phyloP scores from a whole-genome alignment of 2,888 invertebrate species.

The Plutella xylostella region DNA sequence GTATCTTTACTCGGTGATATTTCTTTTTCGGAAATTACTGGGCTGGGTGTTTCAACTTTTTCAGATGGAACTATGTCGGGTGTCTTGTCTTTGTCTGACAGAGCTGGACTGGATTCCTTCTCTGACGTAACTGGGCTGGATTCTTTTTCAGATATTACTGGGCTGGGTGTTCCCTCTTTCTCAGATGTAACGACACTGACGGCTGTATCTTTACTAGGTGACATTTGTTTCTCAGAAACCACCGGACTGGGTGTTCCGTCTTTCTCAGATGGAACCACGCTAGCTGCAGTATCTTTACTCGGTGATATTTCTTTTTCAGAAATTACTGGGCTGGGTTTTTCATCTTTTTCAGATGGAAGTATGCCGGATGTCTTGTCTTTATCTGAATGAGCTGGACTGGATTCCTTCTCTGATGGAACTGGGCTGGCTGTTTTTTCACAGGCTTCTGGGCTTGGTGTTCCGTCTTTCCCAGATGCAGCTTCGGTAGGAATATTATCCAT shows the following conservation, averaged over 20 bases:
- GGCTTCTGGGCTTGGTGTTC: too few species aligned
- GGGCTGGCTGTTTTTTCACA: background rate
- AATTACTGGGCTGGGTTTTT: background rate
- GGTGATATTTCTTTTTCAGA: background rate
- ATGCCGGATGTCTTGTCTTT: slow-evolving; percentile 2
- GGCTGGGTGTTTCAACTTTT: background rate
- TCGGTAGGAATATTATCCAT: background rate
- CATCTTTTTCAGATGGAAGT: background rate
- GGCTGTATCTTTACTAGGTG: too few species aligned
- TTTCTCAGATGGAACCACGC: background rate
- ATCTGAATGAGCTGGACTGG: background rate
- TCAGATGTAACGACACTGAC: too few species aligned
- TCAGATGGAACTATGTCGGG: background rate
- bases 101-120: background rate
- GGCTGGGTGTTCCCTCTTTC: too few species aligned
- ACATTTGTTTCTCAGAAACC: too few species aligned
- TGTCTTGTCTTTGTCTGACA: background rate
- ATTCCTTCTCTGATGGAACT: background rate
- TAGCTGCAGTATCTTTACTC: background rate
- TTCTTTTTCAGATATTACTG: too few species aligned
- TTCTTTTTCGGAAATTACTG: background rate
- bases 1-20: background rate
- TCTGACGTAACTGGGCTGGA: too few species aligned
- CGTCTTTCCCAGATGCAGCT: too few species aligned
- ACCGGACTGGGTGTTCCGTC: background rate